phyloP scores from a whole-genome alignment of 2,797 vertebrate species.

The Manis pentadactyla region DNA sequence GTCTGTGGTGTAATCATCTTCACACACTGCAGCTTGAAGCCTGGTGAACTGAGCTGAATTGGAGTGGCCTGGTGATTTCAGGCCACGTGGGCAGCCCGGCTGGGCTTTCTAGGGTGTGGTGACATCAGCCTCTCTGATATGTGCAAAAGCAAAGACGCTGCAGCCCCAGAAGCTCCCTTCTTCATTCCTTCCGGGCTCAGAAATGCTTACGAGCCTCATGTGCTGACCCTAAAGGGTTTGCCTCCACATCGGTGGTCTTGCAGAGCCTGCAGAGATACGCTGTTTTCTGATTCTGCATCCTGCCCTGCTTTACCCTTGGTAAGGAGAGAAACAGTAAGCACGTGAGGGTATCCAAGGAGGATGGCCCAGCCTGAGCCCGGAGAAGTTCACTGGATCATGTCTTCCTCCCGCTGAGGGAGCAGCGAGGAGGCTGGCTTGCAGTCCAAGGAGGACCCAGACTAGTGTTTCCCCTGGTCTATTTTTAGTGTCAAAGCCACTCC shows the following conservation, averaged over 20 bases:
- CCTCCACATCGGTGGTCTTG: not conserved
- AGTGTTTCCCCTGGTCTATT: constrained; percentile 69
- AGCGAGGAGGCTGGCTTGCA: constrained; percentile 10
- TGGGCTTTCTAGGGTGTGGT: constrained; percentile 22
- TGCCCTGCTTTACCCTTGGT: constrained; percentile 16
- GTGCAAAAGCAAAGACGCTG: rapidly evolving
- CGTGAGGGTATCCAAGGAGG: constrained; percentile 26
- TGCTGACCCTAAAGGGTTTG: not conserved
- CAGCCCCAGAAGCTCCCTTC: not conserved
- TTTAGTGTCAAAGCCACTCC: constrained; percentile 77
- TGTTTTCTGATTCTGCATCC: not conserved
- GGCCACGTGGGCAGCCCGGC: not conserved
- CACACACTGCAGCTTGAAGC: constrained; percentile 81
- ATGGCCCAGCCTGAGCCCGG: not conserved
- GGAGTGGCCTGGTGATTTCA: not conserved
- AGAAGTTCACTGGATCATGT: not conserved
- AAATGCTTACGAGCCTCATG: not conserved
- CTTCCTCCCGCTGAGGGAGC: not conserved
- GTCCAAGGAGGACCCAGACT: constrained; percentile 66
- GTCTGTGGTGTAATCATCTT: constrained; percentile 82
- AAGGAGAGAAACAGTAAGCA: not conserved
- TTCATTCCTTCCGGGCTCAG: constrained; percentile 71
- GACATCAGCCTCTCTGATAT: rapidly evolving
- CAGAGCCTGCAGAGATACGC: not conserved
- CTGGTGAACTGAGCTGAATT: constrained; percentile 79